Evolutionary conservation across 1,140 invertebrate species (phyloP).

Genomic region (Ceratoteleas bidentatus): DNA sequence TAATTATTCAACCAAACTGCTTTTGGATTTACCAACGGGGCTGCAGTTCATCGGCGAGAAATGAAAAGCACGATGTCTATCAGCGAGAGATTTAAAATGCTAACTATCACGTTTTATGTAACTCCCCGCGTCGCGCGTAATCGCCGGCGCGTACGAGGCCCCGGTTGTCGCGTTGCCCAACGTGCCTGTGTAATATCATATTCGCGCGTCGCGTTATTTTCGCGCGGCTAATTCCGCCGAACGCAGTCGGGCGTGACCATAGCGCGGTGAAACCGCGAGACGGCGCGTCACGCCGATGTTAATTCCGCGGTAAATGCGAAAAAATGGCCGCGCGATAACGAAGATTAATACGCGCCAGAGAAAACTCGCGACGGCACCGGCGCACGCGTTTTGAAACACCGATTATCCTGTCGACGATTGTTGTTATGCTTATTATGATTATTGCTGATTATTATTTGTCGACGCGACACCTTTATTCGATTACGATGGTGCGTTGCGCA

Average conservation of each 20-base stretch:
- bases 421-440: conserved; percentile 43
- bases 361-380: conserved; percentile 39
- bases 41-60: conserved; percentile 58
- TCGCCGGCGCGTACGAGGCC: conserved; percentile 56
- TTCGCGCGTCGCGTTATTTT: conserved; percentile 59
- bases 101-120: conserved; percentile 61
- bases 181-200: conserved; percentile 44
- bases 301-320: conserved; percentile 45
- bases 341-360: conserved; percentile 59
- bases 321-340: conserved; percentile 48
- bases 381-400: conserved; percentile 34
- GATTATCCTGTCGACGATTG: conserved; percentile 26
- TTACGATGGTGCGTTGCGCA: conserved; percentile 41
- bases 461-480: conserved; percentile 29
- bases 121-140: conserved; percentile 57
- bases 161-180: conserved; percentile 56
- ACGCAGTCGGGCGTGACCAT: conserved; percentile 61
- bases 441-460: conserved; percentile 22
- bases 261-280: conserved; percentile 55
- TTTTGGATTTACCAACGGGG: conserved; percentile 44
- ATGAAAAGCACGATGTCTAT: conserved; percentile 62
- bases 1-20: conserved; percentile 52
- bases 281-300: conserved; percentile 59
- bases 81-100: conserved; percentile 56
- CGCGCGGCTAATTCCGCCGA: conserved; percentile 48